phyloP scores from a whole-genome alignment of 2,113 vertebrate species.

The Polyodon spathula region DNA sequence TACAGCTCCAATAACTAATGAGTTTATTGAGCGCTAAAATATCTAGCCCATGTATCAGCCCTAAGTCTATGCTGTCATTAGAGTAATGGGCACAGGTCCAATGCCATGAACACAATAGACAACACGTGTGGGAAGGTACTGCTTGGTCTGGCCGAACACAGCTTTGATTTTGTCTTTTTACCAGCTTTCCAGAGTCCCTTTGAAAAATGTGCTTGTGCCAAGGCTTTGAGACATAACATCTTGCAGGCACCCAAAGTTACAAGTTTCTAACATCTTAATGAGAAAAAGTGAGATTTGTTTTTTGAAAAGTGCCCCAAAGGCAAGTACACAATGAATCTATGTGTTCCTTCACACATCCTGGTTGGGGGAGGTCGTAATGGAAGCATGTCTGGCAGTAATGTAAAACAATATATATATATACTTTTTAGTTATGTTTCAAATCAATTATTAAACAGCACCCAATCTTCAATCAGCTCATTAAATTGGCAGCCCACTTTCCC shows the following conservation, averaged over 20 bases:
- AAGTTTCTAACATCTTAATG: background rate
- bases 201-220: background rate
- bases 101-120: slow-evolving; percentile 17
- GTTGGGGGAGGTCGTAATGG: background rate
- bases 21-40: too few relatives aligned
- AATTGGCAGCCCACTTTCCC: too few relatives aligned
- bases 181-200: background rate
- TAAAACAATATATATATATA: too few relatives aligned
- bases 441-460: too few relatives aligned
- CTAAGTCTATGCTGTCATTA: slow-evolving; percentile 11
- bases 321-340: too few relatives aligned
- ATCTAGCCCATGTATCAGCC: too few relatives aligned
- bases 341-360: background rate
- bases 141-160: slow-evolving; percentile 1
- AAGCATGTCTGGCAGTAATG: background rate
- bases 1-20: too few relatives aligned
- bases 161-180: slow-evolving; percentile 1
- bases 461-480: too few relatives aligned
- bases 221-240: background rate
- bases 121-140: slow-evolving; percentile 15
- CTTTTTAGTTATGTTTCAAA: too few relatives aligned
- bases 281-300: background rate
- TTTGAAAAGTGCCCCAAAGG: too few relatives aligned
- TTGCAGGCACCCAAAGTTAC: background rate
- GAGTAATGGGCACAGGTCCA: slow-evolving; percentile 22